phyloP scores from a whole-genome alignment of 1,140 invertebrate genomes.

The Temnothorax nylanderi region DNA sequence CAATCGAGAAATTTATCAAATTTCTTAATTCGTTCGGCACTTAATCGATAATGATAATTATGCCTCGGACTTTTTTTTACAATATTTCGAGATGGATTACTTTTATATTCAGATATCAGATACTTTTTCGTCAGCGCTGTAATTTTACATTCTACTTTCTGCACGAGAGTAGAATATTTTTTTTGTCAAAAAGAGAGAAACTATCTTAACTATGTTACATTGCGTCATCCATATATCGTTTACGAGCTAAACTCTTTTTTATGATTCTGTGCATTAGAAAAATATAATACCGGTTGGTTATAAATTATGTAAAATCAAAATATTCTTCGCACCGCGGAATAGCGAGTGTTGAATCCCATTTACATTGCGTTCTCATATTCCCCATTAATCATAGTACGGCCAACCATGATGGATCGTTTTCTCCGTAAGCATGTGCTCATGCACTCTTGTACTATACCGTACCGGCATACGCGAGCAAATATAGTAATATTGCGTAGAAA shows the following conservation, averaged over 20 bases:
- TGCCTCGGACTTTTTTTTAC: not conserved
- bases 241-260: not conserved
- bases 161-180: not conserved
- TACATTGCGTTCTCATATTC: constrained; percentile 60
- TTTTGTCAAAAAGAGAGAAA: not conserved
- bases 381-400: constrained; percentile 59
- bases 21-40: not conserved
- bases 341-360: constrained; percentile 61
- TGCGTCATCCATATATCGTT: not conserved
- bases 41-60: not conserved
- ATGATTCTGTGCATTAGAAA: constrained; percentile 1
- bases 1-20: not conserved
- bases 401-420: constrained; percentile 62
- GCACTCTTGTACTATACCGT: constrained; percentile 49
- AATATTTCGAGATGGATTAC: not conserved
- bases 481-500: constrained; percentile 49
- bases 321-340: constrained; percentile 44
- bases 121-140: not conserved
- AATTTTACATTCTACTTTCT: constrained; percentile 17
- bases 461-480: constrained; percentile 37
- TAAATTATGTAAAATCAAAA: constrained; percentile 63
- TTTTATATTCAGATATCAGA: not conserved
- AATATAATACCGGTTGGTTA: constrained; percentile 53
- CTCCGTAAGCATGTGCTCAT: constrained; percentile 57
- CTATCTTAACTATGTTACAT: not conserved